A percentile compares a stretch with the other conserved stretches of the same genome.
Evolutionary conservation across 2,797 vertebrate genomes (phyloP).

Genomic region (Rhabdophis nuchalis): DNA sequence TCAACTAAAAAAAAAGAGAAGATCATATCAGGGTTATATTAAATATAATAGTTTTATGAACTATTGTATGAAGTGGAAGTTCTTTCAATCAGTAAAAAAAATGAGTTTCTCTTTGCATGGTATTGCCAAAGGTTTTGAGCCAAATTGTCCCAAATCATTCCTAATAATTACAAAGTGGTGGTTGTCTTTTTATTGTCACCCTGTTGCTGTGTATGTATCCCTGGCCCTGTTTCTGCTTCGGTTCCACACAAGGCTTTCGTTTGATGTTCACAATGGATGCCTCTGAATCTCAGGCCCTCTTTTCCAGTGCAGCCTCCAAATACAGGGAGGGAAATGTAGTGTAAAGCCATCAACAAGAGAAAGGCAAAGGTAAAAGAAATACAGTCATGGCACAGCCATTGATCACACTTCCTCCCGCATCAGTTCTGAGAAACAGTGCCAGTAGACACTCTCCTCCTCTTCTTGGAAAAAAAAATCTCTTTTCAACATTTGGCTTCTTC

Average conservation of each 20-base stretch:
- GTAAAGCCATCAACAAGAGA: not conserved
- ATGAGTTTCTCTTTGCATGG: not conserved
- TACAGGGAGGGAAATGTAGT: not conserved
- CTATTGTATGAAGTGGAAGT: too few species aligned
- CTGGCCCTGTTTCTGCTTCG: not conserved
- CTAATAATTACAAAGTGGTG: not conserved
- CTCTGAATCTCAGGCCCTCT: not conserved
- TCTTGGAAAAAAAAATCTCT: too few species aligned
- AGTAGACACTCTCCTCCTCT: not conserved
- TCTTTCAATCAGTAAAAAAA: not conserved
- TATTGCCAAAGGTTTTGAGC: not conserved
- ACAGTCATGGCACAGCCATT: too few species aligned
- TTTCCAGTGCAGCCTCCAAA: not conserved
- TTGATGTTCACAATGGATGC: not conserved
- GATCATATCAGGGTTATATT: not conserved
- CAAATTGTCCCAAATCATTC: not conserved
- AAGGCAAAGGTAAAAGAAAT: not conserved
- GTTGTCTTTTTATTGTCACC: not conserved
- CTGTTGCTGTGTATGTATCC: not conserved
- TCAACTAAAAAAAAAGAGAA: not conserved
- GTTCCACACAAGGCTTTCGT: not conserved
- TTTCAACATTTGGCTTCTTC: not conserved
- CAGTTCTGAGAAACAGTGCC: not conserved
- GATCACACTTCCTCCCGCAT: not conserved
- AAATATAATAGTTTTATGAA: too few species aligned